Conservation (phyloP, 53 echinoderm and acorn worm genomes). For the Zoroaster sp. region DNA sequence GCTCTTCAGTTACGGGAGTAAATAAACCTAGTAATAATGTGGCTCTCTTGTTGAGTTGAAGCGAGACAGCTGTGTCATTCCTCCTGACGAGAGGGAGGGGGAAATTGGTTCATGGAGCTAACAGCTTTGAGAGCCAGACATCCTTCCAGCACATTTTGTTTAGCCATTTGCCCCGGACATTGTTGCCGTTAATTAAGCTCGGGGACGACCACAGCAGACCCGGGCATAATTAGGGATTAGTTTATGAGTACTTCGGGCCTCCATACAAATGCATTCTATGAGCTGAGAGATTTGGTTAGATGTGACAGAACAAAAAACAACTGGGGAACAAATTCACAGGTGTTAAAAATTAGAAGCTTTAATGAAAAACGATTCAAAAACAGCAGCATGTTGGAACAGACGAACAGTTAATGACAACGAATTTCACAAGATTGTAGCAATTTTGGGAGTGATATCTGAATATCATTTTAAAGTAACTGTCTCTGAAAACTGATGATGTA, state of each 20-base stretch:
- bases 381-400: too few relatives aligned
- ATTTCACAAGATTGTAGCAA: too few relatives aligned
- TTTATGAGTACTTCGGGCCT: background rate
- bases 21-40: background rate
- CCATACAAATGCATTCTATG: background rate
- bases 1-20: background rate
- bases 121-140: background rate
- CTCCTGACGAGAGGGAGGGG: background rate
- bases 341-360: too few relatives aligned
- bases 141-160: background rate
- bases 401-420: too few relatives aligned
- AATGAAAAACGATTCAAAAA: too few relatives aligned
- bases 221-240: background rate
- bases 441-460: too few relatives aligned
- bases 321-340: background rate
- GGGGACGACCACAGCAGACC: background rate
- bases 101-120: constrained; percentile 8
- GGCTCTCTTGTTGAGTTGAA: background rate
- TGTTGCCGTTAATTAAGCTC: constrained; percentile 2
- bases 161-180: background rate
- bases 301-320: background rate
- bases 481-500: too few relatives aligned
- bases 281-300: background rate
- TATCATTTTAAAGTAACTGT: too few relatives aligned
- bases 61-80: background rate